These are phyloP conservation scores for Strongylocentrotus purpuratus DNA, from an alignment of 35 echinoderm and acorn worm genomes.

Conservation along the genomic window DNA sequence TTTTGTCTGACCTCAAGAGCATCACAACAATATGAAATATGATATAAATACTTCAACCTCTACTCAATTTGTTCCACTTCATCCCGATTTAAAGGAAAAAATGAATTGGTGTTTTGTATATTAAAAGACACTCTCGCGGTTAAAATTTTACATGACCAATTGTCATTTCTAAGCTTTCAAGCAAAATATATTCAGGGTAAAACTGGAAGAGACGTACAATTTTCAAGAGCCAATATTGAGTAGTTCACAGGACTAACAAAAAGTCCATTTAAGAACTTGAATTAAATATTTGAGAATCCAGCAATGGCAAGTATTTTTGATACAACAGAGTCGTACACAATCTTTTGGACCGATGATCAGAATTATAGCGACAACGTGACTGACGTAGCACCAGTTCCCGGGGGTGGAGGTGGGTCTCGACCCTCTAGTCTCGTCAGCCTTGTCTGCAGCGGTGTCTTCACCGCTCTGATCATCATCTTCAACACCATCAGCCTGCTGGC, in stretches of 20 bases:
- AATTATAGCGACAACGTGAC: neutral
- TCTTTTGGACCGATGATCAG: neutral
- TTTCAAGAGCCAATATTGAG: too few relatives aligned
- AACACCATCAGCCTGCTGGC: conserved; percentile 40
- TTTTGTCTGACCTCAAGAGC: too few relatives aligned
- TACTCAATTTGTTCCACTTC: neutral
- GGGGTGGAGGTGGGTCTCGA: neutral
- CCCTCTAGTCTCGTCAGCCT: neutral
- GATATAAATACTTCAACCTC: too few relatives aligned
- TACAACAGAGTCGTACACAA: neutral
- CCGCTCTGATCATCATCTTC: neutral
- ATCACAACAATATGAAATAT: too few relatives aligned
- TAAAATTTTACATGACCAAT: neutral
- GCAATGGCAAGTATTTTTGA: neutral
- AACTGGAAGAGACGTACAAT: neutral
- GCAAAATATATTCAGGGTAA: neutral
- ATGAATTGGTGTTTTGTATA: neutral
- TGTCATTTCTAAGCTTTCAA: neutral
- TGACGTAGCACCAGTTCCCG: neutral
- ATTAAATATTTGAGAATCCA: neutral
- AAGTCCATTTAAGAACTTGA: too few relatives aligned
- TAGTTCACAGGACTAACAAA: too few relatives aligned
- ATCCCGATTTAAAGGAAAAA: neutral
- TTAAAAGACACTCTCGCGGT: neutral
- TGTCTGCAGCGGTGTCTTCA: neutral